Percentiles rank a stretch among this genome's conserved stretches.
Evolutionary conservation across 2,888 invertebrate genomes (phyloP).

Genomic region (Anthrax anthrax): DNA sequence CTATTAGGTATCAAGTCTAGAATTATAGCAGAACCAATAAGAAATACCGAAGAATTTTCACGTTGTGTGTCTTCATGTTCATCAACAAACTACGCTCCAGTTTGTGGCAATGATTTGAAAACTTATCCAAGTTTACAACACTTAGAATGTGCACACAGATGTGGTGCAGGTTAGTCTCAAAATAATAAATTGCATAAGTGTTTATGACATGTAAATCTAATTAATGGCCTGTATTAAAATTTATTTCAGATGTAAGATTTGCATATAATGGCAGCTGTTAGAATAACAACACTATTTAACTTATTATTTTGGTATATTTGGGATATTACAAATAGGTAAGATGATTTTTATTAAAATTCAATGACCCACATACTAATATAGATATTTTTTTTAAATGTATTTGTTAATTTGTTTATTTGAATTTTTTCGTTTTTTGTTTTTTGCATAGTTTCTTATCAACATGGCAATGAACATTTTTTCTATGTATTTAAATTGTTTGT

Average conservation of each 20-base stretch:
- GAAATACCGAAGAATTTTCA: neutral
- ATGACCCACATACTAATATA: too few species aligned
- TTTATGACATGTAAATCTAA: too few species aligned
- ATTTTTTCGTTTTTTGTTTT: too few species aligned
- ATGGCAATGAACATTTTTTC: too few species aligned
- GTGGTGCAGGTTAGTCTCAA: constrained; percentile 1
- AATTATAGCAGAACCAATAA: too few species aligned
- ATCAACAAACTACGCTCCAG: neutral
- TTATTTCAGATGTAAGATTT: neutral
- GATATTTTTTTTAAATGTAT: too few species aligned
- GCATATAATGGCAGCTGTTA: neutral
- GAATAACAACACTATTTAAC: neutral
- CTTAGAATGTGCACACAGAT: neutral
- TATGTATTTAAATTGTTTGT: too few species aligned
- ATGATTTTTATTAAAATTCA: too few species aligned
- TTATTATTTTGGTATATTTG: too few species aligned
- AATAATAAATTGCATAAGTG: neutral
- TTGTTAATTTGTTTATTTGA: too few species aligned
- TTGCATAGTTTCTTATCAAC: too few species aligned
- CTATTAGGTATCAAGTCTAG: neutral
- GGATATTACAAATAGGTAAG: too few species aligned
- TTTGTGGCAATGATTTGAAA: neutral
- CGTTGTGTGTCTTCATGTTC: neutral
- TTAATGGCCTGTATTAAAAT: neutral
- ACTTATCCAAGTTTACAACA: constrained; percentile 1